Evolutionary conservation across 2,113 vertebrate species (phyloP), one percentile per base, ranked within the genome.

Genomic region (Eleginops maclovinus): DNA sequence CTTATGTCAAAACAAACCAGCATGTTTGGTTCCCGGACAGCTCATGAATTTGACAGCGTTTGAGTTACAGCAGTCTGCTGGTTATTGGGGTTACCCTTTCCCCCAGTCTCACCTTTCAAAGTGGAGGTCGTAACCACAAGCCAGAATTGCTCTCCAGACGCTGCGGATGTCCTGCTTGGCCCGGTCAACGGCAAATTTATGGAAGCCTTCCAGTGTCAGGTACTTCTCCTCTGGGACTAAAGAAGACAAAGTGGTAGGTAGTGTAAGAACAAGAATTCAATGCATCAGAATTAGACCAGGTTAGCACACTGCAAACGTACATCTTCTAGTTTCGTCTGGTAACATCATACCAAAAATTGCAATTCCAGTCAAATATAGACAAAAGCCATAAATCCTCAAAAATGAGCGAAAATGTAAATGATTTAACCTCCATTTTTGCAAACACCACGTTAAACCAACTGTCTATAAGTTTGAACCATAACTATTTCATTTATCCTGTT

Each of bases 111-210:
- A 98, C 98, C 97, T 97, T 93, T 99, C 97, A 84, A 98, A 99
- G 78, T 99, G 98, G 13, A 99, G 96, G 75, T 99, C 98, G 1
- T 97, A 99, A 2, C 98, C 98, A 17, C 98, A 99, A 65, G 97
- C 96, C 79, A 99, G 85, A 77, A 99, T 96, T 2, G 97, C 97
- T 84, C 98, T 96, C 98, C 98, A 99, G 79, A 99, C 95, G 0
- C 98, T 99, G 0, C 97, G 97, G 89, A 99, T 97, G 87, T 99
- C 98, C 90, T 99, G 98, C 75, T 99, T 99, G 64, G 97, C 96
- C 22, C 98, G 95, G 75, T 99, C 98, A 41, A 98, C 92, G 5
- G 97, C 95, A 72, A 99, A 99, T 41, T 95, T 96, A 78, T 98
- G 97, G 72, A 99, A 99, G 17, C 98, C 98, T 69, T 99, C 98